Evolutionary conservation across 1,140 invertebrate genomes (phyloP).

Genomic region (Gryllus bimaculatus): DNA sequence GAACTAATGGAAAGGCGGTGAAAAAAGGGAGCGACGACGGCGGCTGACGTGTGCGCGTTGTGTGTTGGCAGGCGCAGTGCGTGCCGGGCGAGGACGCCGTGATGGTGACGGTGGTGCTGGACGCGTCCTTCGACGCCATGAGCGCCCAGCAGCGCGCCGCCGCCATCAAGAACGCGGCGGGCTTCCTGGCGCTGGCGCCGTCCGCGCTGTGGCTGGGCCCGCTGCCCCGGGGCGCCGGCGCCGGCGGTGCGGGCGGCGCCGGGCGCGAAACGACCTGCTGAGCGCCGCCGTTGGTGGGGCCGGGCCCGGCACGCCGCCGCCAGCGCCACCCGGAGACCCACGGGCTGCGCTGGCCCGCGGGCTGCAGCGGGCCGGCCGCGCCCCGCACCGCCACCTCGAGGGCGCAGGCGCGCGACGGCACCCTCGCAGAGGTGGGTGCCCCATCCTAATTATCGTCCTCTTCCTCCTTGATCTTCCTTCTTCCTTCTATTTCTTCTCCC

Average conservation of each 20-base stretch:
- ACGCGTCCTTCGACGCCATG: constrained; percentile 37
- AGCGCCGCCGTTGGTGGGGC: too few species aligned
- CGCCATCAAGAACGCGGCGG: constrained; percentile 36
- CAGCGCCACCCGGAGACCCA: background rate
- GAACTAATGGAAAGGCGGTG: too few species aligned
- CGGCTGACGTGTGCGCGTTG: too few species aligned
- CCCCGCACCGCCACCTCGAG: constrained; percentile 37
- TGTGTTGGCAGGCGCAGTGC: constrained; percentile 33
- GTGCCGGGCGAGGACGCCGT: constrained; percentile 34
- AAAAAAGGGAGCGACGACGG: too few species aligned
- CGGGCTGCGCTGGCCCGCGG: background rate
- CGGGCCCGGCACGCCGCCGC: too few species aligned
- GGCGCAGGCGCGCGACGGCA: constrained; percentile 51
- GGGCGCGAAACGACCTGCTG: too few species aligned
- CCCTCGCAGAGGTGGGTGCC: constrained; percentile 40
- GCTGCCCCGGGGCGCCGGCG: too few species aligned
- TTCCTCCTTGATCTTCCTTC: too few species aligned
- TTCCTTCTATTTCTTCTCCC: too few species aligned
- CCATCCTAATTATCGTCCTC: too few species aligned
- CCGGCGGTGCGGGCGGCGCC: too few species aligned
- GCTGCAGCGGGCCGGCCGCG: background rate
- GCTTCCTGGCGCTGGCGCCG: constrained; percentile 18
- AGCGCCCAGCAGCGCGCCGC: constrained; percentile 38
- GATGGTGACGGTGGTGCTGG: constrained; percentile 38
- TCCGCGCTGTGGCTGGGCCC: background rate